Conservation (phyloP, 2,888 invertebrate species). For the Polydrusus tereticollis region DNA sequence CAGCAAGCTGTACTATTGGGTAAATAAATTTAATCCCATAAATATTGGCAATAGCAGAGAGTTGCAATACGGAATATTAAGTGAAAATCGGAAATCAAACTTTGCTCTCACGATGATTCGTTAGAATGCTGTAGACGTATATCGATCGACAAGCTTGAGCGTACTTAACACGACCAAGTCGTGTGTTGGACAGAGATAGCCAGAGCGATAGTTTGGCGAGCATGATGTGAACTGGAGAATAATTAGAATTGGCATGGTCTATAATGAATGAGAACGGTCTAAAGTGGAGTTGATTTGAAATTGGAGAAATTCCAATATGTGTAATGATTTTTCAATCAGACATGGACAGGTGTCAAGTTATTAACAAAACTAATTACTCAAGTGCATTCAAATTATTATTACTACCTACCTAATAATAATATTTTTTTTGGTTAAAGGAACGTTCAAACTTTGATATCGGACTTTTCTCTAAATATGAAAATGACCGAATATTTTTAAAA, state of each 20-base stretch:
- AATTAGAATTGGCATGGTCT: slow-evolving; percentile 34
- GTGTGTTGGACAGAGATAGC: slow-evolving; percentile 35
- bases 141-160: slow-evolving; percentile 40
- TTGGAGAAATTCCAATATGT: slow-evolving; percentile 6
- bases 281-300: slow-evolving; percentile 19
- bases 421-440: too few relatives aligned
- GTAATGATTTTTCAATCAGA: too few relatives aligned
- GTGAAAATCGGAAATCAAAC: slow-evolving; percentile 44
- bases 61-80: slow-evolving; percentile 33
- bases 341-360: too few relatives aligned
- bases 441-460: too few relatives aligned
- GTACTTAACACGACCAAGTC: slow-evolving; percentile 39
- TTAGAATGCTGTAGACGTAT: slow-evolving; percentile 43
- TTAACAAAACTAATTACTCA: too few relatives aligned
- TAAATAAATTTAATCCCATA: slow-evolving; percentile 16
- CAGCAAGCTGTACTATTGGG: not conserved
- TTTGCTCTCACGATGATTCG: slow-evolving; percentile 45
- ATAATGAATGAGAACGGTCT: slow-evolving; percentile 27
- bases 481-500: too few relatives aligned
- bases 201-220: slow-evolving; percentile 16
- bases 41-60: slow-evolving; percentile 29
- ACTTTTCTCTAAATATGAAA: too few relatives aligned
- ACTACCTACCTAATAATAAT: too few relatives aligned
- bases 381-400: too few relatives aligned
- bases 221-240: slow-evolving; percentile 24